Percentiles rank a stretch among this genome's conserved stretches.
phyloP scores from a whole-genome alignment of 2,888 invertebrate species.

The Cremastinae sp. region DNA sequence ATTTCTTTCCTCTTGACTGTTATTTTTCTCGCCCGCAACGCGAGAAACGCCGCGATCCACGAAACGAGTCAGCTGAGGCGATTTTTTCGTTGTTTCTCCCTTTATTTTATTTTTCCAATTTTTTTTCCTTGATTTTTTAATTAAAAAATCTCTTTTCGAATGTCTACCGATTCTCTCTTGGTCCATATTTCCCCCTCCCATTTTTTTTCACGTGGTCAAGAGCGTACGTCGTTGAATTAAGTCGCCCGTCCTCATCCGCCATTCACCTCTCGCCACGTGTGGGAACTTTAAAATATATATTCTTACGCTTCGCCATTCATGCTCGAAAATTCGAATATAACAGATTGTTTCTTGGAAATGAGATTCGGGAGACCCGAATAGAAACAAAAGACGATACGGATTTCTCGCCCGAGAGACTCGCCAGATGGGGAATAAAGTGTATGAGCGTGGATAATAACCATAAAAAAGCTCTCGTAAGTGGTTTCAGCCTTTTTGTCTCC shows the following conservation, averaged over 20 bases:
- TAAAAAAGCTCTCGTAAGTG: constrained; percentile 74
- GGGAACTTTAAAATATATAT: constrained; percentile 75
- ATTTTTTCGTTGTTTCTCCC: constrained; percentile 46
- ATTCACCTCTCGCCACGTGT: constrained; percentile 75
- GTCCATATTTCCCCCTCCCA: constrained; percentile 42
- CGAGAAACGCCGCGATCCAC: constrained; percentile 43
- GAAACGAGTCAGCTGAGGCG: constrained; percentile 37
- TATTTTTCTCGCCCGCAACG: constrained; percentile 61
- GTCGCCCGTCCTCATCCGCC: constrained; percentile 63
- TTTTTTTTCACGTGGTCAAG: constrained; percentile 48
- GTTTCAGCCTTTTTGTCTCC: constrained; percentile 73
- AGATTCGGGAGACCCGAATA: constrained; percentile 54
- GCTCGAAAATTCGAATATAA: constrained; percentile 71
- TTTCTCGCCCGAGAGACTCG: neutral
- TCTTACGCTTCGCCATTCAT: constrained; percentile 80
- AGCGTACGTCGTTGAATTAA: constrained; percentile 59
- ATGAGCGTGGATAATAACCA: constrained; percentile 75
- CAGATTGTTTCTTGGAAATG: constrained; percentile 78
- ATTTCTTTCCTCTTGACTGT: neutral
- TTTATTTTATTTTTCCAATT: too few species aligned
- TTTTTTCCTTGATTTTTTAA: constrained; percentile 15
- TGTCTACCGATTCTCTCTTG: constrained; percentile 53
- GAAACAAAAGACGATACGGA: constrained; percentile 42
- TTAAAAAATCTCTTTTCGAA: constrained; percentile 9
- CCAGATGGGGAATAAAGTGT: constrained; percentile 10